Percentiles rank a stretch among this genome's conserved stretches.
Conservation (phyloP, 2,888 invertebrate genomes). For the Seira ritae region DNA sequence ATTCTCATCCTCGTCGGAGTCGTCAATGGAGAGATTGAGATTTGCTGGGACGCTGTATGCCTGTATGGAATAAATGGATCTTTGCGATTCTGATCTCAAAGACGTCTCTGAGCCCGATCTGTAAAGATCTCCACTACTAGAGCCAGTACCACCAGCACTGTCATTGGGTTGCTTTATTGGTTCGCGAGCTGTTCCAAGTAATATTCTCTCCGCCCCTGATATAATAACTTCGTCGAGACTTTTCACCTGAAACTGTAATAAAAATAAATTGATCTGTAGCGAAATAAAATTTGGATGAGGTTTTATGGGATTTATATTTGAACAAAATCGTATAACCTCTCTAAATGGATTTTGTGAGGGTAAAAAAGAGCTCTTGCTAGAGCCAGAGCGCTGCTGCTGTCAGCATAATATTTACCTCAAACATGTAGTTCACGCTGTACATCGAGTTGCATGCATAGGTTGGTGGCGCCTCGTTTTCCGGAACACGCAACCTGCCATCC, state of each 20-base stretch:
- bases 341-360: no score
- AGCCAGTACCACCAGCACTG: not conserved
- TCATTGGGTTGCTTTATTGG: conserved; percentile 31
- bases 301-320: no score
- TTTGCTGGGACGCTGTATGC: conserved; percentile 58
- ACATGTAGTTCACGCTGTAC: conserved; percentile 54
- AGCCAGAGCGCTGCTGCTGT: no score
- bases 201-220: conserved; percentile 45
- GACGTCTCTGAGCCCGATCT: conserved; percentile 57
- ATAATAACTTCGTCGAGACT: conserved; percentile 52
- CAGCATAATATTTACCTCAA: conserved; percentile 43
- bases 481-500: conserved; percentile 44
- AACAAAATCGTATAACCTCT: no score
- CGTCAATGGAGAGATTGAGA: conserved; percentile 53
- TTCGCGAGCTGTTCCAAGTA: conserved; percentile 56
- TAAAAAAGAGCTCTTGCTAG: no score
- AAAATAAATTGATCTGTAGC: conserved; percentile 14
- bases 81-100: conserved; percentile 53
- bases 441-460: conserved; percentile 54
- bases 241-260: conserved; percentile 49
- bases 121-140: conserved; percentile 39
- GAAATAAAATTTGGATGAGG: conserved; percentile 6
- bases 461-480: conserved; percentile 49
- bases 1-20: conserved; percentile 23
- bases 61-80: conserved; percentile 59